Evolutionary conservation across 2,888 invertebrate genomes (phyloP).

Genomic region (Ophraella communa): DNA sequence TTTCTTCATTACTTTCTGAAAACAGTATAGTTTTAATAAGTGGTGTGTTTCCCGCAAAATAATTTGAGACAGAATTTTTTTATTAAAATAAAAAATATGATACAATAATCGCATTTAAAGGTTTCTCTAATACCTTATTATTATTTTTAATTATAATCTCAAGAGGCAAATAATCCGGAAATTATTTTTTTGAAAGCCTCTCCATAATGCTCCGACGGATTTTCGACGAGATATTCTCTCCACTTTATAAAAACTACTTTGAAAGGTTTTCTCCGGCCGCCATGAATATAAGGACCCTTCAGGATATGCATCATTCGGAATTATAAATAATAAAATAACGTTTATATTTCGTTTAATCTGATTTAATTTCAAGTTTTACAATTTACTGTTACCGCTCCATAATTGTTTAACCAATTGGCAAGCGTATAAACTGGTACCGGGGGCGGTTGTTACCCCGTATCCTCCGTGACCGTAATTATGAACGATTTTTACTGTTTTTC

Average conservation of each 20-base stretch:
- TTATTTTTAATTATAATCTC: neutral
- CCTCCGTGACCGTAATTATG: constrained; percentile 97
- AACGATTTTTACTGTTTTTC: constrained; percentile 69
- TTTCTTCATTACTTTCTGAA: too few relatives aligned
- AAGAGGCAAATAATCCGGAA: neutral
- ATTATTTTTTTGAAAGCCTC: neutral
- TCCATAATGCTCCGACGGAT: neutral
- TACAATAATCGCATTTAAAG: too few relatives aligned
- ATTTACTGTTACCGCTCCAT: constrained; percentile 55
- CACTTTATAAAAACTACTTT: neutral
- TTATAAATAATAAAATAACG: neutral
- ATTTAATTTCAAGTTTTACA: constrained; percentile 38
- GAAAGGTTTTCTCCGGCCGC: too few relatives aligned
- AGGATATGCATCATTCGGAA: neutral
- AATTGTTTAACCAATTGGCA: constrained; percentile 71
- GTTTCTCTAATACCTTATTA: too few relatives aligned
- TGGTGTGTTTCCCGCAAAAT: too few relatives aligned
- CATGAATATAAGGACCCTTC: neutral
- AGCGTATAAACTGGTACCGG: constrained; percentile 84
- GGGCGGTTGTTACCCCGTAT: constrained; percentile 88
- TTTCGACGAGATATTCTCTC: neutral
- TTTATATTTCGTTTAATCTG: neutral
- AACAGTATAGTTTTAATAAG: too few relatives aligned
- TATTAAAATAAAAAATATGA: too few relatives aligned
- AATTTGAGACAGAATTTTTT: too few relatives aligned